Conservation (phyloP, 2,888 invertebrate species). For the Drosophila vallismaia region DNA sequence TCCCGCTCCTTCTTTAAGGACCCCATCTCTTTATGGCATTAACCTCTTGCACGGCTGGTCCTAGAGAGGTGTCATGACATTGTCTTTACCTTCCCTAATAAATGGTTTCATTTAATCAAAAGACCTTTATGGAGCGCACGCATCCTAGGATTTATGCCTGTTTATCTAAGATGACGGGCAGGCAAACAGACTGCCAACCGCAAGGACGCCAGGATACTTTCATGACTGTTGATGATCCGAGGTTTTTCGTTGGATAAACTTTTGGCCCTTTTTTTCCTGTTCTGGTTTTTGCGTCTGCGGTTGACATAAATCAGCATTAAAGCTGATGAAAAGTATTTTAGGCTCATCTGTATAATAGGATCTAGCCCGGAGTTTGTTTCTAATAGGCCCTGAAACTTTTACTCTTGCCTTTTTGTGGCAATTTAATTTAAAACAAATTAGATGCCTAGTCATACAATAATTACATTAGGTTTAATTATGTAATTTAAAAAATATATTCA, state of each 20-base stretch:
- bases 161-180: constrained; percentile 45
- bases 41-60: constrained; percentile 25
- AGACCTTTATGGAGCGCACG: constrained; percentile 61
- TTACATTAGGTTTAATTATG: background rate
- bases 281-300: constrained; percentile 44
- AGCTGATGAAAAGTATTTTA: constrained; percentile 46
- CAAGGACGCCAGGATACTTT: constrained; percentile 34
- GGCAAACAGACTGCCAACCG: constrained; percentile 31
- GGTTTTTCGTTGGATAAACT: constrained; percentile 60
- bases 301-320: constrained; percentile 75
- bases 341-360: constrained; percentile 37
- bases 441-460: constrained; percentile 3
- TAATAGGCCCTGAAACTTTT: constrained; percentile 20
- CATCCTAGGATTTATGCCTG: constrained; percentile 60
- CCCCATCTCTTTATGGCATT: constrained; percentile 8
- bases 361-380: constrained; percentile 15
- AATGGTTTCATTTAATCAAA: constrained; percentile 79
- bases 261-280: constrained; percentile 48
- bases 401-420: constrained; percentile 6
- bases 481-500: background rate
- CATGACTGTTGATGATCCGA: constrained; percentile 47
- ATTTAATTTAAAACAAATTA: constrained; percentile 17
- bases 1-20: constrained; percentile 1
- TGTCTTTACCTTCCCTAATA: constrained; percentile 73
- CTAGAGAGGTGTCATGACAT: constrained; percentile 60